Percentiles rank a stretch among this genome's conserved stretches.
These are phyloP conservation scores for Turdus rufiventris DNA, from an alignment of 2,113 vertebrate species.

Conservation along the genomic window DNA sequence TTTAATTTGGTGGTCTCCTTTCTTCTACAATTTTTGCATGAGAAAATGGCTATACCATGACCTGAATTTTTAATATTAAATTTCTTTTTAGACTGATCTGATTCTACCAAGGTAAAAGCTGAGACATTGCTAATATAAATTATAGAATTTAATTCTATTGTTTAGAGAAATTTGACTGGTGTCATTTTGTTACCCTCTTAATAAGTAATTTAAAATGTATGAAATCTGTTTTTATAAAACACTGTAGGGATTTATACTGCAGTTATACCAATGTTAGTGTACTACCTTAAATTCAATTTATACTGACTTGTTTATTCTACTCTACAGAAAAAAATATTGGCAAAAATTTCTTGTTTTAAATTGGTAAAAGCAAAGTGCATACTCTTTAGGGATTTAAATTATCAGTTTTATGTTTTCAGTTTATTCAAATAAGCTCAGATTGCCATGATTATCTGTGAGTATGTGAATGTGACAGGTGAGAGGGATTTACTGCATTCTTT, in stretches of 20 bases:
- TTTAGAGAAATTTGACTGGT: not conserved
- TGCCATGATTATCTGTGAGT: not conserved
- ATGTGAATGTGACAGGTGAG: not conserved
- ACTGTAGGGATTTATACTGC: not conserved
- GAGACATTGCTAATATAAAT: not conserved
- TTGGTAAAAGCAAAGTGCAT: not conserved
- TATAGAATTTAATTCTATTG: no score
- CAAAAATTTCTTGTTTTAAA: not conserved
- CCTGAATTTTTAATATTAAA: not conserved
- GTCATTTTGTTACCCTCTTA: not conserved
- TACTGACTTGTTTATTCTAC: not conserved
- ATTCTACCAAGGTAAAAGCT: not conserved
- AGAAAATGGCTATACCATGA: not conserved
- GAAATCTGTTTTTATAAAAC: not conserved
- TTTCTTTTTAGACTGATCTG: not conserved
- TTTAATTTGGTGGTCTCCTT: not conserved
- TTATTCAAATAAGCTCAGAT: conserved; percentile 20
- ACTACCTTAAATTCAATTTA: not conserved
- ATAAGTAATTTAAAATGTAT: not conserved
- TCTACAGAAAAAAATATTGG: not conserved
- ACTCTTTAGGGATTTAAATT: not conserved
- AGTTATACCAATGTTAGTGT: not conserved
- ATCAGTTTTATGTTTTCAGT: not conserved
- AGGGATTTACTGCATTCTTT: not conserved
- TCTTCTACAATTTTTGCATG: not conserved